A percentile compares a stretch with the other conserved stretches of the same genome.
These are phyloP conservation scores for Zaprionus africanus DNA, from an alignment of 1,140 invertebrate genomes.

Conservation along the genomic window DNA sequence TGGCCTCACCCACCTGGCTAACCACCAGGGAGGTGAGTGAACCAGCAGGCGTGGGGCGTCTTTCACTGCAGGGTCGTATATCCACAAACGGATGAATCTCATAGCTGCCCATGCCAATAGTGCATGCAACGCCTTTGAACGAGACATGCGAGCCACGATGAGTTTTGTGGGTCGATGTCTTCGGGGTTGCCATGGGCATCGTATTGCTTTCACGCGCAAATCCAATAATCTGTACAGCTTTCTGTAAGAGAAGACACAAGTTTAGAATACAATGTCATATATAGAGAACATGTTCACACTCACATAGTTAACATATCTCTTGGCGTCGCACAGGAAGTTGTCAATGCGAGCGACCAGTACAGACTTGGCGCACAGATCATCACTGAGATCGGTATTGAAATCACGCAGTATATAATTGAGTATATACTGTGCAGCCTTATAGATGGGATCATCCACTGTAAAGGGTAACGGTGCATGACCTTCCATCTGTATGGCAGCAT, in stretches of 20 bases:
- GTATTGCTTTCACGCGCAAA: slow-evolving; percentile 58
- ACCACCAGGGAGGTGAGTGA: slow-evolving; percentile 73
- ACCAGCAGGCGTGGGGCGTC: slow-evolving; percentile 73
- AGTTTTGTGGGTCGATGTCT: slow-evolving; percentile 22
- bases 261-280: too few relatives aligned
- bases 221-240: slow-evolving; percentile 68
- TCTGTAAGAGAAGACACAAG: slow-evolving; percentile 37
- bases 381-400: slow-evolving; percentile 67
- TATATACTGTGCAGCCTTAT: slow-evolving; percentile 78
- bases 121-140: slow-evolving; percentile 63
- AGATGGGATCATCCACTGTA: slow-evolving; percentile 71
- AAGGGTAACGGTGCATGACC: slow-evolving; percentile 56
- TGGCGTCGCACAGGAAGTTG: slow-evolving; percentile 74
- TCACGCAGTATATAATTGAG: slow-evolving; percentile 65
- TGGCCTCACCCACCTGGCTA: slow-evolving; percentile 58
- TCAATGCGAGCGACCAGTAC: slow-evolving; percentile 52
- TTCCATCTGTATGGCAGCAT: slow-evolving; percentile 72
- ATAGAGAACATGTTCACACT: slow-evolving; percentile 25
- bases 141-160: slow-evolving; percentile 71
- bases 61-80: slow-evolving; percentile 55
- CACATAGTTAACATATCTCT: slow-evolving; percentile 74
- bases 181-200: slow-evolving; percentile 33
- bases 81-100: slow-evolving; percentile 79
- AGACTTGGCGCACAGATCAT: slow-evolving; percentile 54
- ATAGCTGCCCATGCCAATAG: slow-evolving; percentile 77